Conservation (phyloP, 2,113 vertebrate species). For the Leucosticte australis region DNA sequence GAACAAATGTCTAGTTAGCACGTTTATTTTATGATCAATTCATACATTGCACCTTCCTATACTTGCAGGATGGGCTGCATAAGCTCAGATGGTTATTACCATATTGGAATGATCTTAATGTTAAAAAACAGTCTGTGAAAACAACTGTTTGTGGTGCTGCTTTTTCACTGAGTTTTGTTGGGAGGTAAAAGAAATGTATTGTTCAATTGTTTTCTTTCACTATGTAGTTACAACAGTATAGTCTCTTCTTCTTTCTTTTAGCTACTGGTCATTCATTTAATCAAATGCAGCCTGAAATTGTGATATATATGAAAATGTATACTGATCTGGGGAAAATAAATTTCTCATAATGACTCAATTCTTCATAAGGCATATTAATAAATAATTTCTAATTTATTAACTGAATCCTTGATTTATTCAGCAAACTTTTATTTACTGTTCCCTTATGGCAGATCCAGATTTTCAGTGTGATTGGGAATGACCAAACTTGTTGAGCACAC, state of each 20-base stretch:
- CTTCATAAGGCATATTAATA: background rate
- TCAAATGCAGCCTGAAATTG: background rate
- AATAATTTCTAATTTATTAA: background rate
- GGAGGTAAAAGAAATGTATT: background rate
- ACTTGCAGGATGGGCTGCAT: background rate
- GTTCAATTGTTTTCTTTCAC: background rate
- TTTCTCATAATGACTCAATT: background rate
- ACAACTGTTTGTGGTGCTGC: background rate
- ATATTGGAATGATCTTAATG: background rate
- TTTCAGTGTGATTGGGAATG: background rate
- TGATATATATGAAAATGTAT: background rate
- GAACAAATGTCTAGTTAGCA: background rate
- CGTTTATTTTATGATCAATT: background rate
- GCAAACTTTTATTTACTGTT: background rate
- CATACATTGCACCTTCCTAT: background rate
- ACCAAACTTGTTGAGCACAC: background rate
- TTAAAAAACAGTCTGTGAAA: background rate
- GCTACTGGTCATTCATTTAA: background rate
- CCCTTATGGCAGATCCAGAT: background rate
- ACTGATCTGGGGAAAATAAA: background rate
- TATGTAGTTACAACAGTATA: rapidly evolving
- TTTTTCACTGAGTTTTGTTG: background rate
- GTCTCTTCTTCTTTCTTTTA: background rate
- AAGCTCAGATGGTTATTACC: background rate
- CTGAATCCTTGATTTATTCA: background rate